Base-by-base conservation (phyloP, 2,113 vertebrate species). In the Pomatorhinus ruficollis region DNA sequence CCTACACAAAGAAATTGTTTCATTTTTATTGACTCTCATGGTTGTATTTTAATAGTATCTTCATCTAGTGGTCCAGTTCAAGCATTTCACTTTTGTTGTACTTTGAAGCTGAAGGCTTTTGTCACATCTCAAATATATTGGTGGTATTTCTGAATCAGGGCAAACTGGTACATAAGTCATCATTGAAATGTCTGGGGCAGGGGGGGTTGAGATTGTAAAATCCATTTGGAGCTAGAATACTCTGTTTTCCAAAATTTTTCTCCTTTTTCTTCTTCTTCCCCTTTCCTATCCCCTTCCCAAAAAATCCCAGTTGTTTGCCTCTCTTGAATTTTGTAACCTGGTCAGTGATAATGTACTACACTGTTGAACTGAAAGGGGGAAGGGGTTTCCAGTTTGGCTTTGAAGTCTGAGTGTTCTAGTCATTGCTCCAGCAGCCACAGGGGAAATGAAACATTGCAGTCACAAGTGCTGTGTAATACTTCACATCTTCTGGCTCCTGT, bases 41-140 rank as follows among this genome's bases (percentile, higher is more conserved):
- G 64, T 80, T 96, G 11, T 87, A n/a, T 96, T 95, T 91, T 87
- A 93, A 81, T 70, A 91, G 80, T 59, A 35, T 89, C 44, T 97
- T 94, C 61, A 83, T 74, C 74, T 81, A 89, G 93, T 79, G 42
- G 63, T 85, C 88, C 63, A 84, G 8, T 95, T 93, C 76, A 81
- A 90, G 19, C 88, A 82, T 95, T 92, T 93, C 33, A 78, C 17
- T 49, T 96, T 84, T 54, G 20, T 33, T 95, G 42, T 83, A 33
- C 89, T 77, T 86, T 66, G 49, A 94, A 95, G 44, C 44, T 68
- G 65, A 60, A 82, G 27, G 65, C 79, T 96, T 93, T 85, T 83
- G 90, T 66, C 25, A 56, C 24, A 78, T 47, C 72, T 93, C 37
- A 93, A 87, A 42, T 90, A 91, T 25, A 35, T 69, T 75, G 70